phyloP scores from a whole-genome alignment of 2,797 vertebrate species.

The Coranthus polyacanthus region DNA sequence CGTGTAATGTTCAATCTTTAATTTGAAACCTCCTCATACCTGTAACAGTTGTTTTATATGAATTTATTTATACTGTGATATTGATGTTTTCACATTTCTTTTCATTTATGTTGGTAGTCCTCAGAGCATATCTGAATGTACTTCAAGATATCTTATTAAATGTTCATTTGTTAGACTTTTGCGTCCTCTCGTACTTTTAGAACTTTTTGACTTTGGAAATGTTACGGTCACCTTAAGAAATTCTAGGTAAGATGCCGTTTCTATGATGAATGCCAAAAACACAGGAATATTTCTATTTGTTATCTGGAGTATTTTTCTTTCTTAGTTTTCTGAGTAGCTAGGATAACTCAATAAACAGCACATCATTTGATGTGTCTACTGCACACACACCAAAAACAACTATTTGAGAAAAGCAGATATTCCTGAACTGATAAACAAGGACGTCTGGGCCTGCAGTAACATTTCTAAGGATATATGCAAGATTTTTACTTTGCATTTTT shows the following conservation, averaged over 20 bases:
- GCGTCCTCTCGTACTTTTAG: neutral
- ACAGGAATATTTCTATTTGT: neutral
- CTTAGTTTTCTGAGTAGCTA: constrained; percentile 13
- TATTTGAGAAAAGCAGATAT: constrained; percentile 28
- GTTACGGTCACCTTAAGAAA: neutral
- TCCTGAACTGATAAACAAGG: constrained; percentile 41
- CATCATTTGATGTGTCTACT: constrained; percentile 39
- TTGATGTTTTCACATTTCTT: constrained; percentile 31
- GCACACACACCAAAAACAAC: constrained; percentile 20
- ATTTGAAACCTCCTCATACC: constrained; percentile 31
- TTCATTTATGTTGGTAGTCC: constrained; percentile 26
- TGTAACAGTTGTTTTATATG: constrained; percentile 58
- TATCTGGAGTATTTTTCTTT: constrained; percentile 5
- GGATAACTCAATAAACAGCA: constrained; percentile 21
- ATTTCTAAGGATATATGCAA: constrained; percentile 37
- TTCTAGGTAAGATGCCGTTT: constrained; percentile 2
- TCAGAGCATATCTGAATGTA: constrained; percentile 33
- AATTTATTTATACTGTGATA: constrained; percentile 42
- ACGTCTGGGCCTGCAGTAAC: constrained; percentile 24
- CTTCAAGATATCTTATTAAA: constrained; percentile 65
- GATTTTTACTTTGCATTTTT: constrained; percentile 9
- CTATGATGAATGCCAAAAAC: constrained; percentile 8
- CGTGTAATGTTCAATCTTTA: constrained; percentile 34
- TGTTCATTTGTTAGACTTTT: constrained; percentile 52
- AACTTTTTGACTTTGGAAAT: too few relatives aligned